A percentile compares a stretch with the other conserved stretches of the same genome.
Evolutionary conservation across 2,797 vertebrate genomes (phyloP).

Genomic region (Artibeus lituratus): DNA sequence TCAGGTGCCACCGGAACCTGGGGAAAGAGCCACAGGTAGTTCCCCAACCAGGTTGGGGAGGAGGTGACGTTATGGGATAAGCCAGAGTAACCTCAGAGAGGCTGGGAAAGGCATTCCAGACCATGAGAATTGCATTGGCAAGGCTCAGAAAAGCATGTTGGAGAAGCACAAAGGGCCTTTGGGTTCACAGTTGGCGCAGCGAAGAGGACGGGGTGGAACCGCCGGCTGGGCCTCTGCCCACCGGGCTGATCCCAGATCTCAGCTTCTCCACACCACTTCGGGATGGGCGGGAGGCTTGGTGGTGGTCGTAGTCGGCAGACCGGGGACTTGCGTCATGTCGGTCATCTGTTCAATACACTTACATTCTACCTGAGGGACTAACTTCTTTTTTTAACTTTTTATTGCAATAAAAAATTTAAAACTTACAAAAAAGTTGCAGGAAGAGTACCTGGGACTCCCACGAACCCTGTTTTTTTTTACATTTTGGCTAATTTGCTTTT

Average conservation of each 20-base stretch:
- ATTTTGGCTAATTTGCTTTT: not conserved
- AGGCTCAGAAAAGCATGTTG: not conserved
- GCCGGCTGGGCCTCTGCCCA: not conserved
- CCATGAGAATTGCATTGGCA: not conserved
- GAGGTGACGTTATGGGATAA: not conserved
- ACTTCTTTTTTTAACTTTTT: not conserved
- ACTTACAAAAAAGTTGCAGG: not conserved
- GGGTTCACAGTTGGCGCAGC: not conserved
- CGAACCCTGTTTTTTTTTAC: not conserved
- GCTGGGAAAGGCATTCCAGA: not conserved
- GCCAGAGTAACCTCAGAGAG: not conserved
- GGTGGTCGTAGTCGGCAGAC: not conserved
- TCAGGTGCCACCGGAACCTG: not conserved
- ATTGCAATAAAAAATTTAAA: conserved; percentile 21
- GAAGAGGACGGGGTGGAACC: not conserved
- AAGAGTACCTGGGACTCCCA: not conserved
- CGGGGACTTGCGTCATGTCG: not conserved
- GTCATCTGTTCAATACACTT: not conserved
- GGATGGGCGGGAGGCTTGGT: no score
- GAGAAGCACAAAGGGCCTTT: not conserved
- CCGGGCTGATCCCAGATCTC: not conserved
- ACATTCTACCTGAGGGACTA: not conserved
- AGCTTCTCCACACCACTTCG: not conserved
- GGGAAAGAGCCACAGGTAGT: not conserved
- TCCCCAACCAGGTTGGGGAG: not conserved